Evolutionary conservation across 37 sponge, comb jelly and placozoan genomes (phyloP).

Genomic region (Tethya wilhelma): DNA sequence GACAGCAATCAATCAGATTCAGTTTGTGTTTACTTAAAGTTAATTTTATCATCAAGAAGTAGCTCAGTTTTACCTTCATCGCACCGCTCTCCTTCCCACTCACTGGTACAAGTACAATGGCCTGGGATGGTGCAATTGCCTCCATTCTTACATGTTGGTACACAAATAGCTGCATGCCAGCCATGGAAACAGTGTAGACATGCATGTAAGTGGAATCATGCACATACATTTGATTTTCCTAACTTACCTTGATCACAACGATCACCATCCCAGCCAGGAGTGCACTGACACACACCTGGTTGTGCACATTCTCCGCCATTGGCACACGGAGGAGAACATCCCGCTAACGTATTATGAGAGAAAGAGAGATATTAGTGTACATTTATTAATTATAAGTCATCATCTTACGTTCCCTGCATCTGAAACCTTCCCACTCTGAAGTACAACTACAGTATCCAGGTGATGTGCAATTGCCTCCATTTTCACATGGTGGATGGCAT

Average conservation of each 20-base stretch:
- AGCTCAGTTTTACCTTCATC: neutral
- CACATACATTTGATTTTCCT: no score
- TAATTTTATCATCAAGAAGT: neutral
- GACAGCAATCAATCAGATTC: neutral
- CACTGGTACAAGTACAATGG: neutral
- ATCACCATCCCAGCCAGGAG: slow-evolving; percentile 1
- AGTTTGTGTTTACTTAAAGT: neutral
- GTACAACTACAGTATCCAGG: slow-evolving; percentile 6
- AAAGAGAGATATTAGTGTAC: no score
- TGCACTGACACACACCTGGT: neutral
- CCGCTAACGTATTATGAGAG: neutral
- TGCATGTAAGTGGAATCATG: no score
- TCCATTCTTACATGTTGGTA: slow-evolving; percentile 14
- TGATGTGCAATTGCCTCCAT: slow-evolving; percentile 15
- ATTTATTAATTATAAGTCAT: no score
- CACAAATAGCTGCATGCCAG: neutral
- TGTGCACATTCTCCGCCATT: neutral
- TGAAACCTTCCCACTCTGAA: neutral
- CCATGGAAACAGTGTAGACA: no score
- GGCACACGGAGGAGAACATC: neutral
- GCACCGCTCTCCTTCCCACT: neutral
- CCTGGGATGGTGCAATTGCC: neutral
- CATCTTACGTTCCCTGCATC: neutral
- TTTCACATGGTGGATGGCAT: slow-evolving; percentile 6
- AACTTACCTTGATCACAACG: slow-evolving; percentile 6